Percentiles rank a stretch among this genome's conserved stretches.
These are phyloP conservation scores for Drosophila rubida DNA, from an alignment of 2,888 invertebrate genomes.

Conservation along the genomic window DNA sequence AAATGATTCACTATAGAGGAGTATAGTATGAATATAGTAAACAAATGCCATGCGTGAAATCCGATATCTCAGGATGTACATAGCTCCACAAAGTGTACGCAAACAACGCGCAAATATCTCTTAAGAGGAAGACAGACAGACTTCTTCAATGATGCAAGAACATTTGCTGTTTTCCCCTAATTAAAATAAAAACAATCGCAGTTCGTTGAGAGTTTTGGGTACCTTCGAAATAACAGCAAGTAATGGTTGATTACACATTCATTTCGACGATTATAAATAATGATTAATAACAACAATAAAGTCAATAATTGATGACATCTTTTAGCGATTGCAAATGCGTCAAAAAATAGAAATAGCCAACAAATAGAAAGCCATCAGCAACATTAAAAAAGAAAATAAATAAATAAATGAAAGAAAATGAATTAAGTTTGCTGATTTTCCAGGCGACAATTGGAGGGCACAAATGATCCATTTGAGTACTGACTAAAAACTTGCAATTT, in stretches of 20 bases:
- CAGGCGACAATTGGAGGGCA: no score
- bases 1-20: slow-evolving; percentile 38
- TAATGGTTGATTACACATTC: not conserved
- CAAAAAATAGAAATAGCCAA: not conserved
- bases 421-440: no score
- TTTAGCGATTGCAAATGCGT: no score
- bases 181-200: not conserved
- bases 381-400: no score
- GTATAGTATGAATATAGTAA: slow-evolving; percentile 28
- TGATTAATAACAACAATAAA: not conserved
- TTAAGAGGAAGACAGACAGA: not conserved
- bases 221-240: not conserved
- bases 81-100: slow-evolving; percentile 2
- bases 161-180: not conserved
- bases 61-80: slow-evolving; percentile 51
- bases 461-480: no score
- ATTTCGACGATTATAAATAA: not conserved
- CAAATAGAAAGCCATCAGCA: no score
- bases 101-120: not conserved
- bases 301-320: not conserved
- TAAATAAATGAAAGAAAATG: no score
- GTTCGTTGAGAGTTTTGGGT: not conserved
- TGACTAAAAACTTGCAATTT: no score
- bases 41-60: slow-evolving; percentile 32
- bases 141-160: no score